A percentile compares a stretch with the other conserved stretches of the same genome.
These are phyloP conservation scores for Brachionus manjavacas DNA, from an alignment of 1,140 invertebrate genomes.

Conservation along the genomic window DNA sequence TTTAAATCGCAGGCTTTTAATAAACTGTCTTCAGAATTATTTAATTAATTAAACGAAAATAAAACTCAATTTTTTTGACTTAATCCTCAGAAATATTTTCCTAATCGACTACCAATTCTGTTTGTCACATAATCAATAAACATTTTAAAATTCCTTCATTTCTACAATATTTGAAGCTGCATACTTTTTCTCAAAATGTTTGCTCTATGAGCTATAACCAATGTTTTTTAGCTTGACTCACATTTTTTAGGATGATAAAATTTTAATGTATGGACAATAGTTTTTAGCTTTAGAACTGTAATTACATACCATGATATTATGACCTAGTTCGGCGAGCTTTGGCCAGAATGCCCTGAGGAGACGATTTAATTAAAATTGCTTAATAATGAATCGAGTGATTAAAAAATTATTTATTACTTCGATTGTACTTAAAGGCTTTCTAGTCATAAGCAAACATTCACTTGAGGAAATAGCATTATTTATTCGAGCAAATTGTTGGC, in stretches of 20 bases:
- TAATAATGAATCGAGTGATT: neutral
- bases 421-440: neutral
- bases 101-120: neutral
- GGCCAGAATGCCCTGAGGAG: neutral
- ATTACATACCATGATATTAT: neutral
- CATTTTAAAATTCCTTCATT: neutral
- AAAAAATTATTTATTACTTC: neutral
- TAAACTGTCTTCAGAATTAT: neutral
- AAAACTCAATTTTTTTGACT: neutral
- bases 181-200: neutral
- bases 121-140: neutral
- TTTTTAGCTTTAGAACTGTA: neutral
- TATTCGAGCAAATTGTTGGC: neutral
- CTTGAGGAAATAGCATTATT: neutral
- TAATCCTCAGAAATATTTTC: neutral
- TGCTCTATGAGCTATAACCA: neutral
- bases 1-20: neutral
- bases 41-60: neutral
- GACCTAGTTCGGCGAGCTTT: neutral
- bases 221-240: neutral
- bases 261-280: neutral
- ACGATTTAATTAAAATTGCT: neutral
- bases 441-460: neutral
- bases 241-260: neutral
- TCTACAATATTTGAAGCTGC: neutral